Base-by-base conservation (phyloP, 2,797 vertebrate genomes). In the Onychomys leucogaster region DNA sequence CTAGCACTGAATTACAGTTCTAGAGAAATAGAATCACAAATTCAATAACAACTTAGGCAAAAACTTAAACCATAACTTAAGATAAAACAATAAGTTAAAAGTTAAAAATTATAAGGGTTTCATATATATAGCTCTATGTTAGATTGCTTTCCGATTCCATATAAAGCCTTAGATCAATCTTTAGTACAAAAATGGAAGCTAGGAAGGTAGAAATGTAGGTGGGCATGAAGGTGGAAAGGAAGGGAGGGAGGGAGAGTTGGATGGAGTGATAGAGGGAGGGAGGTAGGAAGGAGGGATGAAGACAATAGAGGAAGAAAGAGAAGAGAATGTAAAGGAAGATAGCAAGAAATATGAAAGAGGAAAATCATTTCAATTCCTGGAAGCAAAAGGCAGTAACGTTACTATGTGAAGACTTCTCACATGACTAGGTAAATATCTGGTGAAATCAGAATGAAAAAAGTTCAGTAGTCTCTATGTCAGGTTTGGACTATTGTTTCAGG, bases 371-470 rank as follows among this genome's bases (percentile, higher is more conserved):
- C 3, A 2, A 75, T 23, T 61, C 16, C 1, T 41, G 32, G 10
- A 65, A 43, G 37, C 8, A 61, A 59, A 73, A 61, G 29, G 41
- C 21, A 63, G 17, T 4, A 1, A 32, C 37, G 14, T 61, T 90
- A 2, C 9, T 49, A 69, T 43, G 81, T 71, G 37, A 43, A 89
- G 52, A 59, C 57, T 91, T 84, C 6, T 71, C 27, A 57, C 21
- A 1, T 80, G 6, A 46, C 11, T 55, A 82, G 7, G 0, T 80
- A 46, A 78, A 82, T 82, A 90, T 25, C 7, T 27, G 65, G 9
- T 94, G 57, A 86, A 87, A 81, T 49, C 27, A 9, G 49, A 96
- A 86, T 29, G 23, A 90, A 81, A 25, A 61, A 93, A 55, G 17
- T 55, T 4, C 11, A 34, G 23, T 17, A 11, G 19, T 86, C 77